These are phyloP conservation scores for Grammomys surdaster DNA, from an alignment of 2,113 vertebrate species.

Conservation along the genomic window DNA sequence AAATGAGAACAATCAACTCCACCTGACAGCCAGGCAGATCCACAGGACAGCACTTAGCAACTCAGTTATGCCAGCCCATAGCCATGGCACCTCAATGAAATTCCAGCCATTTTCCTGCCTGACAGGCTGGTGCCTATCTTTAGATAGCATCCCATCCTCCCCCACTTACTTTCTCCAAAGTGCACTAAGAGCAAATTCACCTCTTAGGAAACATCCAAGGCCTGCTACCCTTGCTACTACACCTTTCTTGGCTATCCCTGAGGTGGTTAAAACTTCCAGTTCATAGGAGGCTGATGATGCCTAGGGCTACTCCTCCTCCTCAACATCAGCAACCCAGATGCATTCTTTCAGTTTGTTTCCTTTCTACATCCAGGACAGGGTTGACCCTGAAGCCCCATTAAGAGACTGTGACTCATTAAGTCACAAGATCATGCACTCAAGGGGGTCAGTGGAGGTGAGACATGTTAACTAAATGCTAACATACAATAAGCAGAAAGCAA, in stretches of 20 bases:
- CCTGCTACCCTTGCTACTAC: not conserved
- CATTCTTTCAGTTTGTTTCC: not conserved
- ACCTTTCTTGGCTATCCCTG: not conserved
- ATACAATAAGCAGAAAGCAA: slow-evolving; percentile 31
- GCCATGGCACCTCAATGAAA: slow-evolving; percentile 83
- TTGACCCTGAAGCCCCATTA: slow-evolving; percentile 3
- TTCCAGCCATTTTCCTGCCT: slow-evolving; percentile 73
- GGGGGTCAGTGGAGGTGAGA: not conserved
- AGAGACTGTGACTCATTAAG: not conserved
- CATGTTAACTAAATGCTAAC: slow-evolving; percentile 40
- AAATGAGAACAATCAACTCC: slow-evolving; percentile 75
- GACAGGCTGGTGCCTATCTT: slow-evolving; percentile 78
- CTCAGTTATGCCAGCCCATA: slow-evolving; percentile 75
- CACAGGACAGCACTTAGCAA: slow-evolving; percentile 71
- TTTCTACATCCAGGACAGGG: not conserved
- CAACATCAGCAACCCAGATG: slow-evolving; percentile 24
- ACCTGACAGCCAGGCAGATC: slow-evolving; percentile 78
- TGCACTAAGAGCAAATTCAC: slow-evolving; percentile 29
- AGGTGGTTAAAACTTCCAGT: not conserved
- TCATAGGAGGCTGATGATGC: slow-evolving; percentile 43
- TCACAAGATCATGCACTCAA: not conserved
- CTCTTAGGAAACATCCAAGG: slow-evolving; percentile 25
- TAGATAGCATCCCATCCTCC: slow-evolving; percentile 70
- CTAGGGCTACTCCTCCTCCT: not conserved
- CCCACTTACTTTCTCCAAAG: slow-evolving; percentile 40